Evolutionary conservation across 2,113 vertebrate genomes (phyloP).

Genomic region (Crypturellus undulatus): DNA sequence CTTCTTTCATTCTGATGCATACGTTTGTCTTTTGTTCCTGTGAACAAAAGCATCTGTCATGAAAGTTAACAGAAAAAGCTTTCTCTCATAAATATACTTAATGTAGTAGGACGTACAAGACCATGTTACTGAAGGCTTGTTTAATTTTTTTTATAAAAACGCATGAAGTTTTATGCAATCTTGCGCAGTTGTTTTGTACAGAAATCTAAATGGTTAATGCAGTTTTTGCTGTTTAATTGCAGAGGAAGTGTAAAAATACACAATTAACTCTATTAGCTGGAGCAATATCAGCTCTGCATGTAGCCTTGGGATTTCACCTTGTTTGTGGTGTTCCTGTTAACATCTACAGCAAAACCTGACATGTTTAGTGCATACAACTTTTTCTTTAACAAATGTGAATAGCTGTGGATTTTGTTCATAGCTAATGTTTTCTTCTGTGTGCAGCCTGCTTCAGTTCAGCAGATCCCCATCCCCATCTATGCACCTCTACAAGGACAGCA

Average conservation of each 20-base stretch:
- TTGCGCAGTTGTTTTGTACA: neutral
- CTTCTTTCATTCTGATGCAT: neutral
- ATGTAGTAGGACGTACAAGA: neutral
- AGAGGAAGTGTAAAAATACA: neutral
- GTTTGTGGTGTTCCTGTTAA: neutral
- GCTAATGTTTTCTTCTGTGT: neutral
- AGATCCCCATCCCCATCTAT: constrained; percentile 96
- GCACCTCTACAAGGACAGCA: constrained; percentile 94
- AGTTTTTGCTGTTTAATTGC: neutral
- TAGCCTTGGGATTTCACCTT: neutral
- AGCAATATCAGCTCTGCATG: neutral
- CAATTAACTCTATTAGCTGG: neutral
- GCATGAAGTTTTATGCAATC: neutral
- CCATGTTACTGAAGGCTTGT: neutral
- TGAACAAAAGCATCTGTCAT: neutral
- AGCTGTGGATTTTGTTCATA: neutral
- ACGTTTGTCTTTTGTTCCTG: neutral
- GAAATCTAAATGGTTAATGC: neutral
- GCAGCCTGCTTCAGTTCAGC: constrained; percentile 91
- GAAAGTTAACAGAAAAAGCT: neutral
- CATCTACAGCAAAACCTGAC: neutral
- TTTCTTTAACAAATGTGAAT: neutral
- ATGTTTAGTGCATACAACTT: neutral
- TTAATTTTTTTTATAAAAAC: neutral
- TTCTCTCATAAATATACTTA: neutral